A percentile compares a stretch with the other conserved stretches of the same genome.
Evolutionary conservation across 2,797 vertebrate genomes (phyloP).

Genomic region (Ceryle rudis): DNA sequence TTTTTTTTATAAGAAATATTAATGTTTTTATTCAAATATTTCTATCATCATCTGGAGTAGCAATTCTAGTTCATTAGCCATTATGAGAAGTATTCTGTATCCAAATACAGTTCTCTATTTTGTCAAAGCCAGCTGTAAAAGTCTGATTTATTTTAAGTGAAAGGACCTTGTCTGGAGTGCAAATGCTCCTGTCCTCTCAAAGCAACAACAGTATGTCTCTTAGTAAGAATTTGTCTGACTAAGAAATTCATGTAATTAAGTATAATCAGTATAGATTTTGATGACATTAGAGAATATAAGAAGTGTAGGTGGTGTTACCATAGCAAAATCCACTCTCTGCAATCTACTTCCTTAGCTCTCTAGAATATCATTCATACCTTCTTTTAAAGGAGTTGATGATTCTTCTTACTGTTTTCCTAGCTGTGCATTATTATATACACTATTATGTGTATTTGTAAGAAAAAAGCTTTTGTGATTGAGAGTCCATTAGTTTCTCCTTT

Average conservation of each 20-base stretch:
- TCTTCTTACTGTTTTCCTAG: background rate
- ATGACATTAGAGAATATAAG: background rate
- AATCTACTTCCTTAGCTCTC: background rate
- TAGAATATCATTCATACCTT: background rate
- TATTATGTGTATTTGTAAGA: conserved; percentile 44
- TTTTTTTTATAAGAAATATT: background rate
- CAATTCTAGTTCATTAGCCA: background rate
- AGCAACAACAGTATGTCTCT: background rate
- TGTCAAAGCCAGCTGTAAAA: background rate
- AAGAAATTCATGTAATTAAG: background rate
- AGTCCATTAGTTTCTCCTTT: conserved; percentile 59
- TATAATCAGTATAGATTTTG: background rate
- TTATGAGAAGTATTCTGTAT: background rate
- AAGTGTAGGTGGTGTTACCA: conserved; percentile 1
- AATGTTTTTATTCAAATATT: background rate
- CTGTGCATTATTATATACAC: background rate
- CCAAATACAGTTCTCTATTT: background rate
- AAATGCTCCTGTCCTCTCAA: background rate
- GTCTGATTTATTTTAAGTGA: background rate
- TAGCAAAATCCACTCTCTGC: conserved; percentile 11
- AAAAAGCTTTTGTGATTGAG: conserved; percentile 6
- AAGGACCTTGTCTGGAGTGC: background rate
- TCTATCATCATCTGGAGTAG: background rate
- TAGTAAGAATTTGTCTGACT: background rate
- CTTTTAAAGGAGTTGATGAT: background rate